These are phyloP conservation scores for Triplophysa bombifrons DNA, from an alignment of 2,797 vertebrate genomes.

Conservation along the genomic window DNA sequence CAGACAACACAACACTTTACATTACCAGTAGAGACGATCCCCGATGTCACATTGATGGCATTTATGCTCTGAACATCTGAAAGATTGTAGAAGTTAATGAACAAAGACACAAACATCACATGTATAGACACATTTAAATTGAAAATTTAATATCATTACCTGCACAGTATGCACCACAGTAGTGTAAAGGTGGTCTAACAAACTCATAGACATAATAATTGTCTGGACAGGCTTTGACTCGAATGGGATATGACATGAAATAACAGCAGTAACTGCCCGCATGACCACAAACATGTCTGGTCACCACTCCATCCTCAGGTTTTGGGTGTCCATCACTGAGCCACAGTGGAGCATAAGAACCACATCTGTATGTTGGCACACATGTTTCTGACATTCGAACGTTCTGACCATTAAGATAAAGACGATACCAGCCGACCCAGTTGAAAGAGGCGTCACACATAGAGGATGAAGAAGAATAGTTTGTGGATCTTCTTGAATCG, in stretches of 20 bases:
- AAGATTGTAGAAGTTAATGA: background rate
- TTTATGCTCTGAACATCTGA: background rate
- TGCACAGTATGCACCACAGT: background rate
- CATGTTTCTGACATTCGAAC: background rate
- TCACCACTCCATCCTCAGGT: background rate
- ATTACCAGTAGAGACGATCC: too few species aligned
- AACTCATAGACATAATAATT: conserved; percentile 8
- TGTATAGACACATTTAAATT: background rate
- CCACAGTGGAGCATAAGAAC: background rate
- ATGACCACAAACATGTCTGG: background rate
- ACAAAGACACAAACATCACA: background rate
- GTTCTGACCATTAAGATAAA: background rate
- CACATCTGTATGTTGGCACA: background rate
- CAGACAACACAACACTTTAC: background rate
- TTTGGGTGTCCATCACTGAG: background rate
- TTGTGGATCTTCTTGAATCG: background rate
- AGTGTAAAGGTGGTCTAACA: background rate
- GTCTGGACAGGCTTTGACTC: conserved; percentile 1
- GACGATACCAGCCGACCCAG: conserved; percentile 1
- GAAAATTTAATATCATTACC: background rate
- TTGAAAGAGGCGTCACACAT: background rate
- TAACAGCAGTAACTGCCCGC: background rate
- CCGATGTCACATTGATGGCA: background rate
- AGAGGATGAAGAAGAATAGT: background rate
- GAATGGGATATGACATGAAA: background rate